Conservation (phyloP, 2,113 vertebrate species). For the Aegypius monachus region DNA sequence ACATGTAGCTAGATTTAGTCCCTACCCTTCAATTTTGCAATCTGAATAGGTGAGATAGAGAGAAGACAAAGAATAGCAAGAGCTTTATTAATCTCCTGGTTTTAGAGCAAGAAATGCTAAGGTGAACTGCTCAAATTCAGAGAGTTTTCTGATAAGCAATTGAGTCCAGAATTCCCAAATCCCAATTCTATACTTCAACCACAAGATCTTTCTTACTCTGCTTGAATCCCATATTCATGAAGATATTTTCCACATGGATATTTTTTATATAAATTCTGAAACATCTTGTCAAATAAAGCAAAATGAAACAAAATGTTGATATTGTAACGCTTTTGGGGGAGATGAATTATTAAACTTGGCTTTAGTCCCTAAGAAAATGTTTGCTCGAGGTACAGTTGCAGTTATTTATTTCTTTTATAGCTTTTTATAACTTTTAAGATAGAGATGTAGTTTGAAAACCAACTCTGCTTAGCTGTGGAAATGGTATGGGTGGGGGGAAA, state of each 20-base stretch:
- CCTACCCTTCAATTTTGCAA: not conserved
- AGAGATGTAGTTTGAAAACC: not conserved
- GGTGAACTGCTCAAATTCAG: rapidly evolving
- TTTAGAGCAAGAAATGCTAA: not conserved
- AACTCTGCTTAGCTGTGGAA: not conserved
- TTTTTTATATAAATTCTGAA: not conserved
- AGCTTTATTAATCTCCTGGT: not conserved
- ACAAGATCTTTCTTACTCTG: not conserved
- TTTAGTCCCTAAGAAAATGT: not conserved
- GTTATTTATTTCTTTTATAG: not conserved
- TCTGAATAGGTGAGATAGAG: not conserved
- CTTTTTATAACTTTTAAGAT: not conserved
- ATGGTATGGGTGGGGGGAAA: rapidly evolving
- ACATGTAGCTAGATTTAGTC: not conserved
- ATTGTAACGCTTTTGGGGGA: not conserved
- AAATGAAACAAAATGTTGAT: not conserved
- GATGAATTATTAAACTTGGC: not conserved
- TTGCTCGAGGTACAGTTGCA: not conserved
- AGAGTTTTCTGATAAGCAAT: not conserved
- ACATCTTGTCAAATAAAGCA: not conserved
- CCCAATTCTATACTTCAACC: not conserved
- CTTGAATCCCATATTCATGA: not conserved
- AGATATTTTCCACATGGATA: not conserved
- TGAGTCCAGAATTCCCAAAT: not conserved
- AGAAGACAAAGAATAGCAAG: not conserved